phyloP scores from a whole-genome alignment of 2,888 invertebrate genomes.

The Blomia tropicalis region DNA sequence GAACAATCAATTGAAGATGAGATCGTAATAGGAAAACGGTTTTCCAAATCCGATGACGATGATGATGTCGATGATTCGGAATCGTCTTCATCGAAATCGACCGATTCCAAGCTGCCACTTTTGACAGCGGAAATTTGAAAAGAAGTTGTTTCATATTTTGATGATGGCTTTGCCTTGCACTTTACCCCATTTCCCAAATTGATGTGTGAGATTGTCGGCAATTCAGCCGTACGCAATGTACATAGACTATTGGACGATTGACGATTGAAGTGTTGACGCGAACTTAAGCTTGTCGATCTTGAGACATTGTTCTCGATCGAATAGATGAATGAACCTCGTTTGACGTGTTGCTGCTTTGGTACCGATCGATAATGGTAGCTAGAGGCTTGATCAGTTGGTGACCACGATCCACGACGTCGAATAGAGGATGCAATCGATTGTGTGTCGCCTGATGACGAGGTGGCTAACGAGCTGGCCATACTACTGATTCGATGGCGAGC shows the following conservation, averaged over 20 bases:
- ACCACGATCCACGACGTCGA: conserved; percentile 3
- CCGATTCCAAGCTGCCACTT: conserved; percentile 1
- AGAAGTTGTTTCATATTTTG: background rate
- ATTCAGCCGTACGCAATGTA: background rate
- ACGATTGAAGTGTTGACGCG: background rate
- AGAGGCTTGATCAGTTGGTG: background rate
- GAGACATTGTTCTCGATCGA: background rate
- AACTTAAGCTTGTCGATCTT: background rate
- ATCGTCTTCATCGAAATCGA: conserved; percentile 6
- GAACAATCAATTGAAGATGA: background rate
- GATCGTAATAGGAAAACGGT: background rate
- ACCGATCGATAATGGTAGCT: background rate
- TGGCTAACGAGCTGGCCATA: background rate
- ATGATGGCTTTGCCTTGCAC: no score
- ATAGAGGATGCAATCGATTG: background rate
- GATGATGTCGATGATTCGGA: background rate
- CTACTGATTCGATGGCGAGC: conserved; percentile 1
- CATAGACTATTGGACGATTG: background rate
- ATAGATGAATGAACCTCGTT: background rate
- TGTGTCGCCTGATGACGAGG: background rate
- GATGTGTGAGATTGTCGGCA: background rate
- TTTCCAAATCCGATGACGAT: background rate
- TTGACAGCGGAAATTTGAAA: background rate
- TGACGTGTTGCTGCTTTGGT: background rate
- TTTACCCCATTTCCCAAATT: background rate